Conservation (phyloP, 1,140 invertebrate genomes). For the Pinna nobilis region DNA sequence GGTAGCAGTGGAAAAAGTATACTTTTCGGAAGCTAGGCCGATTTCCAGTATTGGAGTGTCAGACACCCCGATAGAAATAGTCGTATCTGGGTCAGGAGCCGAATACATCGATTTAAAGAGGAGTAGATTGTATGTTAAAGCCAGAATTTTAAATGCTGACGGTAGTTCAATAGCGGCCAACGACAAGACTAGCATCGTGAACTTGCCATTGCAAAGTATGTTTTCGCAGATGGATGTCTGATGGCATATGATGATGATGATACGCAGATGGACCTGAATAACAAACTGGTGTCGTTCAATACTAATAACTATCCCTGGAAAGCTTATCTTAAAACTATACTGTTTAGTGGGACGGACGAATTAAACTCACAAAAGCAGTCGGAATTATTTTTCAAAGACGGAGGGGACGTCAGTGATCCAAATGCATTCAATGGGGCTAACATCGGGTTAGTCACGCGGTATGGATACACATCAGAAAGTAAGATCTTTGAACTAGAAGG, state of each 20-base stretch:
- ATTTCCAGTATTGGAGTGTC: conserved; percentile 9
- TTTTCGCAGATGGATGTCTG: conserved; percentile 42
- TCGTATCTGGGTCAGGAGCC: conserved; percentile 27
- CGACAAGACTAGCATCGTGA: conserved; percentile 36
- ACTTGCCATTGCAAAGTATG: conserved; percentile 36
- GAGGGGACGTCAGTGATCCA: neutral
- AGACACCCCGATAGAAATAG: conserved; percentile 35
- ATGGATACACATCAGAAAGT: conserved; percentile 29
- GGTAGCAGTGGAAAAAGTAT: conserved; percentile 36
- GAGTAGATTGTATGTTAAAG: conserved; percentile 29
- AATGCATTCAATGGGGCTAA: conserved; percentile 22
- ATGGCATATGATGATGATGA: too few species aligned
- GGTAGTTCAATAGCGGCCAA: conserved; percentile 18
- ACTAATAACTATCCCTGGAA: conserved; percentile 41
- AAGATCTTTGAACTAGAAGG: conserved; percentile 28
- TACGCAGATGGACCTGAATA: conserved; percentile 43
- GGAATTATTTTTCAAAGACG: conserved; percentile 30
- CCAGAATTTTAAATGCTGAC: conserved; percentile 31
- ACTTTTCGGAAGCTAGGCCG: conserved; percentile 12
- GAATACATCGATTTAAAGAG: conserved; percentile 42
- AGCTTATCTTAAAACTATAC: conserved; percentile 32
- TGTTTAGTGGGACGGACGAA: conserved; percentile 25
- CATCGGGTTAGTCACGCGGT: conserved; percentile 11
- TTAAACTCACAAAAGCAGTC: conserved; percentile 26
- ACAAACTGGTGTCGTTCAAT: conserved; percentile 40